Conservation (phyloP, 2,113 vertebrate species). For the Daubentonia madagascariensis region DNA sequence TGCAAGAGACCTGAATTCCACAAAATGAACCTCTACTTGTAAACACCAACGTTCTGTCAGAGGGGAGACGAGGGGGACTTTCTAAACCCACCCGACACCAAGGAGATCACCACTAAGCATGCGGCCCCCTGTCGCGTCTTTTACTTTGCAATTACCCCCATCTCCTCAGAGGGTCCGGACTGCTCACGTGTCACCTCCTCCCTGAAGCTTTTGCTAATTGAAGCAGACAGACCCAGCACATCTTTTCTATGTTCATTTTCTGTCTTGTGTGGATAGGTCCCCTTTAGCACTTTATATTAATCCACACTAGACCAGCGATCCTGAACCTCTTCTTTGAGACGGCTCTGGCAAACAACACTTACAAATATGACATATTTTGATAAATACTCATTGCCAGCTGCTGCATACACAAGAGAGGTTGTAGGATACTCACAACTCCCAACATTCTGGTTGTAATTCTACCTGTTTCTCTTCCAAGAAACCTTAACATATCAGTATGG, state of each 20-base stretch:
- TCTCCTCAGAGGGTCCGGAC: not conserved
- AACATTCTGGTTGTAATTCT: not conserved
- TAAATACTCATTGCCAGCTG: not conserved
- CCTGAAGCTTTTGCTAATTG: not conserved
- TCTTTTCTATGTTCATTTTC: not conserved
- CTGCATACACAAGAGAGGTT: not conserved
- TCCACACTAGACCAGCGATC: not conserved
- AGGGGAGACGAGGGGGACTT: not conserved
- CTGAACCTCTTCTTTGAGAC: not conserved
- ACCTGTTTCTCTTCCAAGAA: not conserved
- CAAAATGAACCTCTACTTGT: not conserved
- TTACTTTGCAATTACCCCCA: no score
- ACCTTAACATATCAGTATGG: not conserved
- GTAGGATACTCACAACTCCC: not conserved
- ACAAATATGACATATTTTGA: not conserved
- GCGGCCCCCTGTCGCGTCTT: not conserved
- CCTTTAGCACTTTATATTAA: no score
- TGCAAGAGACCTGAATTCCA: not conserved
- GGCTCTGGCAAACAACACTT: not conserved
- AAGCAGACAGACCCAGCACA: not conserved
- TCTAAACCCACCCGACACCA: not conserved
- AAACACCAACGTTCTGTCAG: not conserved
- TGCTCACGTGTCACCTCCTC: not conserved
- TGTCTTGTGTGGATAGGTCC: not conserved
- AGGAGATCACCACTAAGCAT: not conserved